phyloP scores from a whole-genome alignment of 2,113 vertebrate species.

The Stomatorhinus ivindoensis region DNA sequence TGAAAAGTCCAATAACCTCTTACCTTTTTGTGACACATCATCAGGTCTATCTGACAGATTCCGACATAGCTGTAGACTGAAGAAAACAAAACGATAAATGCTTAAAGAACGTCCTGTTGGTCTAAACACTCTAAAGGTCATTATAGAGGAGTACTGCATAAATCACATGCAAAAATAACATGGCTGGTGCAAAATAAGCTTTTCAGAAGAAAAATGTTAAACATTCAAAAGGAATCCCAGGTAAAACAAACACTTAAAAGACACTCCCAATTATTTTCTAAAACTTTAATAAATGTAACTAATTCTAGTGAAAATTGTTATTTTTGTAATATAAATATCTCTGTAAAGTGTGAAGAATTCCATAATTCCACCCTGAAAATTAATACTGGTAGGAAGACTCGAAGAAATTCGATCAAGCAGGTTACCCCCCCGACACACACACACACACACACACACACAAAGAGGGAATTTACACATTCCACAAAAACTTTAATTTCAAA shows the following conservation, averaged over 20 bases:
- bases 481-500: not conserved
- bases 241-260: not conserved
- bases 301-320: not conserved
- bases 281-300: not conserved
- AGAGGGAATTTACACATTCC: not conserved
- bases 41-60: constrained; percentile 77
- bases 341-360: not conserved
- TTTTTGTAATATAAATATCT: not conserved
- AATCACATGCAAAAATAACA: not conserved
- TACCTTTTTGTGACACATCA: constrained; percentile 77
- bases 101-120: not conserved
- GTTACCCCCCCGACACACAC: not conserved
- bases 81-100: constrained; percentile 24
- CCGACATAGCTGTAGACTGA: constrained; percentile 86
- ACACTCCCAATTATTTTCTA: not conserved
- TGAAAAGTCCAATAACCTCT: constrained; percentile 32
- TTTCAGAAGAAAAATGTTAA: not conserved
- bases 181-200: not conserved
- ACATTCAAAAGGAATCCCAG: not conserved
- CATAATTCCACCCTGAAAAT: not conserved
- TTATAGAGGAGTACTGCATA: not conserved
- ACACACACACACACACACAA: too few relatives aligned
- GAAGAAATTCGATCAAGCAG: not conserved
- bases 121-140: not conserved
- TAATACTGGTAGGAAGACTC: not conserved